These are phyloP conservation scores for Sphaeridia pumilis DNA, from an alignment of 2,888 invertebrate species.

Conservation along the genomic window DNA sequence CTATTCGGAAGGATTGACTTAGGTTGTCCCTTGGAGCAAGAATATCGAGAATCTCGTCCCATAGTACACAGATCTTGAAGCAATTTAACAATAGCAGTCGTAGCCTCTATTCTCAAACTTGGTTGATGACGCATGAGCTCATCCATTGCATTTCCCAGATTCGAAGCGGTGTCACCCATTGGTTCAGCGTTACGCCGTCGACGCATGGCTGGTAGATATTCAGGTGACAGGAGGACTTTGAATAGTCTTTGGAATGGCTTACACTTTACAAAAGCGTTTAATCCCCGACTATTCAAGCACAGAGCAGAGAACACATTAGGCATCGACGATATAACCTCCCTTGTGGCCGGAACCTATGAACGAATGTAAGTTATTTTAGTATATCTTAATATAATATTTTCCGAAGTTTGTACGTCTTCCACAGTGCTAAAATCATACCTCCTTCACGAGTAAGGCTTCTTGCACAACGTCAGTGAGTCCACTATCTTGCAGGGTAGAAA, in stretches of 20 bases:
- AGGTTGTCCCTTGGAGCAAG: conserved; percentile 58
- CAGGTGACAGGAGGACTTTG: conserved; percentile 64
- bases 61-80: conserved; percentile 61
- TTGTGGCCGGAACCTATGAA: conserved; percentile 52
- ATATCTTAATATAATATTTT: too few relatives aligned
- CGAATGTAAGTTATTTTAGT: conserved; percentile 1
- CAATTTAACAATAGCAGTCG: conserved; percentile 63
- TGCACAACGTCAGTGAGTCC: conserved; percentile 75
- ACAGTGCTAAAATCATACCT: too few relatives aligned
- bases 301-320: conserved; percentile 79
- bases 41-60: conserved; percentile 58
- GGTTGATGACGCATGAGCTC: conserved; percentile 82
- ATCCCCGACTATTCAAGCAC: conserved; percentile 67
- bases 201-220: conserved; percentile 74
- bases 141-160: conserved; percentile 77
- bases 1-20: conserved; percentile 46
- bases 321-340: conserved; percentile 66
- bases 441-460: conserved; percentile 68
- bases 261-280: conserved; percentile 63
- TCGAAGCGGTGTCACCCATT: conserved; percentile 66
- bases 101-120: conserved; percentile 63
- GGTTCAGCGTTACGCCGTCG: conserved; percentile 66
- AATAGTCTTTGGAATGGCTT: conserved; percentile 72
- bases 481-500: conserved; percentile 73
- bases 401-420: too few relatives aligned